Base-by-base conservation (phyloP, 2,797 vertebrate species). In the Sebastes kiyomatsui region DNA sequence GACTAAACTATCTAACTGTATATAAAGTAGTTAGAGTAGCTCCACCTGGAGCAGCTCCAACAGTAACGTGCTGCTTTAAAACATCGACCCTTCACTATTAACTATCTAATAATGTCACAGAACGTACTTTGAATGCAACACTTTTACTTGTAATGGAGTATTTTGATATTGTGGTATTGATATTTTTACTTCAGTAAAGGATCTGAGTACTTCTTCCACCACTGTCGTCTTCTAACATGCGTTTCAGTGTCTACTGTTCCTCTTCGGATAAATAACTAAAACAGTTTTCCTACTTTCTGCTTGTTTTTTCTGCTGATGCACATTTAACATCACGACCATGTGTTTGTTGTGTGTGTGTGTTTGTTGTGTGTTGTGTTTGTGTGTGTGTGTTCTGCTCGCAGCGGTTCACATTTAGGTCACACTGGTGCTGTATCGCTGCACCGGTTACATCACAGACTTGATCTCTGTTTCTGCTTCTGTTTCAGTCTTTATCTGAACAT, bases 321-420 rank as follows among this genome's bases (percentile, higher is more conserved):
- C 69, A 61, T 67, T 77, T 42, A 62, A 67, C 69, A 70, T 20
- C 28, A 67, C 42, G 16, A 27, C 7, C 25, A 4, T 35, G 69
- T 67, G 12, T 71, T 11, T 13, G 23, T 75, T 27, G 27, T 27
- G 27, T 59, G 54, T 73, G 68, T 68, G 49, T 67, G 28, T 32
- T 8, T 32, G 30, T 32, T 32, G 30, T 59, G 55, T 73, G 69
- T 68, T 75, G 33, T 11, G 75, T 75, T 33, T 76, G 67, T 72
- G 60, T 64, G 72, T 72, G 83, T 46, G 25, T 72, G 73, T 89
- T 82, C 27, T 68, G 89, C 86, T 92, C n/a, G 84, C 87, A 93
- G 92, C 82, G 12, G 79, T 93, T 93, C 90, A 94, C 88, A 95
- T 95, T 89, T 93, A 93, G 93, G 91, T 93, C 94, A 94, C 83